Evolutionary conservation across 2,888 invertebrate species (phyloP), one percentile per base, ranked within the genome.

Genomic region (Hipparchia sbordonii): DNA sequence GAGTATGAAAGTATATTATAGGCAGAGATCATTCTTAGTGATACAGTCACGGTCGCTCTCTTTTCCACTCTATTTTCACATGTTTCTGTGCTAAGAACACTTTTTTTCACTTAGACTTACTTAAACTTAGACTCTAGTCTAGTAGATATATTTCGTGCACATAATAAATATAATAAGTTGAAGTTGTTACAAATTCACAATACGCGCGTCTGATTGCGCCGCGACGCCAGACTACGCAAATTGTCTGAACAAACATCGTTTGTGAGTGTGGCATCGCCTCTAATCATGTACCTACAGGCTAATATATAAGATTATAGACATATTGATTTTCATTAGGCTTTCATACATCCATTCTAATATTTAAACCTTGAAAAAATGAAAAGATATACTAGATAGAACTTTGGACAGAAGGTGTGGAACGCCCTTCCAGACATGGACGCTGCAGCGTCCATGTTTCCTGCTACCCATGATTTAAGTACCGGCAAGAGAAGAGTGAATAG

Each of bases 191-290:
- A 57, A 23, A 66, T 70, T 65, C 79, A 90, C 86, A 90, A 89
- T 89, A 84, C 80, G 74, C 78, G 77, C 77, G 79, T 69, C 85
- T 91, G 92, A 92, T 92, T 92, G 90, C 90, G 91, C 78, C 89
- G 89, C 88, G 90, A 83, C 89, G 85, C 81, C 79, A 82, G 83
- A 83, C 82, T 79, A 77, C 82, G 71, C 67, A 71, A 75, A 68
- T 73, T 85, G 82, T 79, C 66, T 71, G 78, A 80, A 78, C 82
- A 84, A 89, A 89, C 82, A 85, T 85, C 80, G 82, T 89, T 88
- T 87, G 78, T 86, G 78, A 61, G 23, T 86, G 78, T 81, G 48
- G 51, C 59, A 71, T 67, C 52, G 77, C 85, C 84, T 81, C 82
- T 87, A 85, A 88, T 87, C 85, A 87, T 82, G 77, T 73, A 74